Percentiles rank a stretch among this genome's conserved stretches.
Evolutionary conservation across 2,797 vertebrate species (phyloP).

Genomic region (Acipenser oxyrinchus): DNA sequence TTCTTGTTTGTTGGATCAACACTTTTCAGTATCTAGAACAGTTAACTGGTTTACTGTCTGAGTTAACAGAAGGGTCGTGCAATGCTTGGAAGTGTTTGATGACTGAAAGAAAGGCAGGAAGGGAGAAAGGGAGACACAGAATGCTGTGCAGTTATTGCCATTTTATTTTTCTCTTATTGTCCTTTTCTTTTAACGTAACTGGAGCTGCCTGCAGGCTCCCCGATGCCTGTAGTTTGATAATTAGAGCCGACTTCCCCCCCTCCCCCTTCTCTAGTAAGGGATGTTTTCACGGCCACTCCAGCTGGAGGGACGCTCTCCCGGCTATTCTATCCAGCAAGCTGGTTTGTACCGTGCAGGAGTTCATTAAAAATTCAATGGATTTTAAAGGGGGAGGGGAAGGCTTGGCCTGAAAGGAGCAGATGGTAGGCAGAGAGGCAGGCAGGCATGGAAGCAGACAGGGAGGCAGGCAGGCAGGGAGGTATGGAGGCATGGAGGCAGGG

Average conservation of each 20-base stretch:
- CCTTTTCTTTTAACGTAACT: constrained; percentile 14
- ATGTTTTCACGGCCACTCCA: constrained; percentile 33
- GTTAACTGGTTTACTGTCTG: no score
- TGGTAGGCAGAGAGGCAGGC: constrained; percentile 38
- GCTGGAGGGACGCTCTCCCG: constrained; percentile 31
- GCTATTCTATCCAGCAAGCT: constrained; percentile 52
- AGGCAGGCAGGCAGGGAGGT: constrained; percentile 12
- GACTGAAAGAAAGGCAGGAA: background rate
- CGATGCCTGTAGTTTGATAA: constrained; percentile 45
- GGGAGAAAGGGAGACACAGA: background rate
- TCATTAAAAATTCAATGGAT: constrained; percentile 50
- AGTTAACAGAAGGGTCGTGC: no score
- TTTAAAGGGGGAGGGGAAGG: constrained; percentile 16
- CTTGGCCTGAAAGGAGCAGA: background rate
- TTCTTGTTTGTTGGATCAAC: no score
- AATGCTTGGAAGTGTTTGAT: background rate
- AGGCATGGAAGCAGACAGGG: constrained; percentile 17
- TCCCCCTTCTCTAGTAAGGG: constrained; percentile 19
- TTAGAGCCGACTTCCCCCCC: constrained; percentile 41
- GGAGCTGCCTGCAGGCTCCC: constrained; percentile 12
- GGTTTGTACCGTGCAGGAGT: constrained; percentile 38
- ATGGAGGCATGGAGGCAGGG: constrained; percentile 2
- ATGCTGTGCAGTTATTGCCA: constrained; percentile 6
- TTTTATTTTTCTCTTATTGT: constrained; percentile 10
- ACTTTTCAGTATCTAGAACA: no score